Evolutionary conservation across 2,888 invertebrate species (phyloP), one percentile per base, ranked within the genome.

Genomic region (Incurvaria masculella): DNA sequence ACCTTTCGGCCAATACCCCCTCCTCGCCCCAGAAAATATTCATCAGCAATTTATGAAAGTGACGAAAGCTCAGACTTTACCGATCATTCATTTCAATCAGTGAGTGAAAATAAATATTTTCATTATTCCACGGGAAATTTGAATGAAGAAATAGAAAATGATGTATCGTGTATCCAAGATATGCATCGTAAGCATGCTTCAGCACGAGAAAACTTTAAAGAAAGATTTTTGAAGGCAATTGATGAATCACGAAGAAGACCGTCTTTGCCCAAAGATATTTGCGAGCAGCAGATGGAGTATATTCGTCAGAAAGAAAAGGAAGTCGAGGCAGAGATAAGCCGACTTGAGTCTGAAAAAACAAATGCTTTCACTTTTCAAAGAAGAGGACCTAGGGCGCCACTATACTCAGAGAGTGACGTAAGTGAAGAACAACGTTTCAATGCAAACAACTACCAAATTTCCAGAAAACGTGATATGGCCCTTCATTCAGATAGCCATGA

Each of bases 291-390:
- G 69, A 80, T 87, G 68, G 81, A 84, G 59, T 83, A 85, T 55
- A 84, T 88, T 26, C 66, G 81, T 26, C 80, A 80, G 63, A 87
- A 87, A 66, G 88, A 88, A 68, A 80, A 82, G 56, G 83, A 87
- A 62, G 80, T 88, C 5, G 83, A 84, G 67, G 69, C 80, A 21
- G 87, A 88, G 68, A 80, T 87, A 53, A 79, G 81, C 52, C 73
- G 81, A 1, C 65, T 88, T 27, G 85, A 87, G 66, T 71, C 76
- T 39, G 81, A 84, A 57, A 82, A 83, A 47, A 53, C 48, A 2
- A 57, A 56, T 51, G 23, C 48, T 11, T 46, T 53, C 19, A 14
- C 42, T 2, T 20, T 45, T 10, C 58, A 61, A 27, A 66, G 54
- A 53, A 63, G 55, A 58, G 66, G 70, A 23, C 72, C 70, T 1